Conservation (phyloP, 1,140 invertebrate genomes). For the Lepidurus couesii region DNA sequence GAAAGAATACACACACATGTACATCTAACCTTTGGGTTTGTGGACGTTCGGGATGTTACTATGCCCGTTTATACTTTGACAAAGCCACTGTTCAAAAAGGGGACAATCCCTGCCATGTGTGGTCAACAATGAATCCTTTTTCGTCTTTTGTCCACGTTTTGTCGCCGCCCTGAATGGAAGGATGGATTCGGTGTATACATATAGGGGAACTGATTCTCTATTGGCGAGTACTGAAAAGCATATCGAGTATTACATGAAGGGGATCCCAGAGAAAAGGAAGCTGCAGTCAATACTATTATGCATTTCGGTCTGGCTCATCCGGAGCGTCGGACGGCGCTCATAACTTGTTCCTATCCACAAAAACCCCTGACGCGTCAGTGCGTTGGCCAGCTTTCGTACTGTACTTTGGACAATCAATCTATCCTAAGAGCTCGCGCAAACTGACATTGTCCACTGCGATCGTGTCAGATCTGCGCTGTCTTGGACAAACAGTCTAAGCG, state of each 20-base stretch:
- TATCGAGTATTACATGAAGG: neutral
- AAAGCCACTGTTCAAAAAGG: neutral
- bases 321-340: neutral
- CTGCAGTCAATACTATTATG: conserved; percentile 3
- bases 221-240: neutral
- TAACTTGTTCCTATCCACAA: neutral
- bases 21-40: neutral
- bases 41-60: neutral
- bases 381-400: neutral
- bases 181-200: neutral
- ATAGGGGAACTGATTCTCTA: neutral
- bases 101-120: conserved; percentile 17
- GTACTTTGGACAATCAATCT: neutral
- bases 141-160: neutral
- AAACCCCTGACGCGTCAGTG: neutral
- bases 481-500: neutral
- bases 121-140: neutral
- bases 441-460: conserved; percentile 2
- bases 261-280: conserved; percentile 7
- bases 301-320: neutral
- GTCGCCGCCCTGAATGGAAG: neutral
- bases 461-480: conserved; percentile 2
- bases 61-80: neutral
- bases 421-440: neutral
- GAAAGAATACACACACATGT: neutral